These are phyloP conservation scores for Drosophila repleta DNA, from an alignment of 1,140 invertebrate species.

Conservation along the genomic window DNA sequence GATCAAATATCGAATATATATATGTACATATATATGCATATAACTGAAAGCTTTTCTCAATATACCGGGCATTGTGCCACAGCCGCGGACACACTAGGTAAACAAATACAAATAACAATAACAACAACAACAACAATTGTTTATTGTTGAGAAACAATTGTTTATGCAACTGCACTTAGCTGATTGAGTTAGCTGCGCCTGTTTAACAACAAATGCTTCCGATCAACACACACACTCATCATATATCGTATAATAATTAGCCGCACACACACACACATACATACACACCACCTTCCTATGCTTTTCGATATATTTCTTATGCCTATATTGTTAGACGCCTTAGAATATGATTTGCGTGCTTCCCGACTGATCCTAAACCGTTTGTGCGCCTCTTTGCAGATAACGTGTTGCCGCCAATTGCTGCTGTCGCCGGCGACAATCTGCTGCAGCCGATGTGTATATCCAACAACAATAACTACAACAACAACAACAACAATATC, in stretches of 20 bases:
- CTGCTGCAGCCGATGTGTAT: constrained; percentile 77
- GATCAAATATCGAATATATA: constrained; percentile 35
- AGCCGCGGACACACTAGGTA: constrained; percentile 82
- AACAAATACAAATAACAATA: constrained; percentile 46
- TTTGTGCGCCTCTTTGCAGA: constrained; percentile 70
- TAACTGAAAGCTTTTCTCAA: constrained; percentile 80
- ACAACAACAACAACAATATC: constrained; percentile 35
- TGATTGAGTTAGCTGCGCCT: constrained; percentile 49
- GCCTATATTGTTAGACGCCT: background rate
- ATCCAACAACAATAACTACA: constrained; percentile 62
- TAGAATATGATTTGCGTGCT: background rate
- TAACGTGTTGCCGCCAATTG: constrained; percentile 84
- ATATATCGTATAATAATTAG: constrained; percentile 33
- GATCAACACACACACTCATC: constrained; percentile 28
- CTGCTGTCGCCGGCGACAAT: constrained; percentile 63
- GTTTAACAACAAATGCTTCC: constrained; percentile 47
- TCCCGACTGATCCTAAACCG: background rate
- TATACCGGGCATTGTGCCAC: constrained; percentile 81
- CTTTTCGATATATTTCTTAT: constrained; percentile 6
- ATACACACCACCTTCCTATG: constrained; percentile 5
- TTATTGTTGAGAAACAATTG: constrained; percentile 16
- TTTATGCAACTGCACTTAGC: constrained; percentile 50
- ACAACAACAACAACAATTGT: constrained; percentile 19
- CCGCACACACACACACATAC: constrained; percentile 29
- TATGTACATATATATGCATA: constrained; percentile 33